A percentile compares a stretch with the other conserved stretches of the same genome.
These are phyloP conservation scores for Reticulitermes lucifugus DNA, from an alignment of 2,888 invertebrate species.

Conservation along the genomic window DNA sequence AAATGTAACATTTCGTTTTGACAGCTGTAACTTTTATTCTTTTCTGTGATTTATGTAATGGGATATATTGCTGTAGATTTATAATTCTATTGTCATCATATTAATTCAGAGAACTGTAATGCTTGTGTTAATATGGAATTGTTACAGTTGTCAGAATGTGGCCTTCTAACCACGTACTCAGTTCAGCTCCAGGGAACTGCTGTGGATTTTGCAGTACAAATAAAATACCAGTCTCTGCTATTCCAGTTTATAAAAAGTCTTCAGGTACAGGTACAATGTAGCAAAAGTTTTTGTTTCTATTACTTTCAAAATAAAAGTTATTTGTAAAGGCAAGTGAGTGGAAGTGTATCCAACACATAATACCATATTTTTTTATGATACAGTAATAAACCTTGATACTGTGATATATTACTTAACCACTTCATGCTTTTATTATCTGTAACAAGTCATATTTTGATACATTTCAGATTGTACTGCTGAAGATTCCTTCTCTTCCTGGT, in stretches of 20 bases:
- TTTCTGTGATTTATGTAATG: background rate
- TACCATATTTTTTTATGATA: too few relatives aligned
- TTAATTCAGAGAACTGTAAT: background rate
- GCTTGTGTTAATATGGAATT: background rate
- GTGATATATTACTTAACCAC: too few relatives aligned
- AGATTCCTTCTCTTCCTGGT: constrained; percentile 38
- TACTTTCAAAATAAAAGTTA: too few relatives aligned
- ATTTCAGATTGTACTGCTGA: constrained; percentile 36
- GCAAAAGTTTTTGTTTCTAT: too few relatives aligned
- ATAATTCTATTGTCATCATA: background rate
- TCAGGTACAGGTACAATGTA: constrained; percentile 35
- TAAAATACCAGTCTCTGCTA: constrained; percentile 49
- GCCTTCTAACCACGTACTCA: constrained; percentile 51
- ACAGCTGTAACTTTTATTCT: background rate
- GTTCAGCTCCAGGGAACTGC: constrained; percentile 52
- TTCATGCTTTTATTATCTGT: too few relatives aligned
- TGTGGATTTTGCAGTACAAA: constrained; percentile 50
- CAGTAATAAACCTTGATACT: too few relatives aligned
- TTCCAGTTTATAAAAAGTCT: constrained; percentile 49
- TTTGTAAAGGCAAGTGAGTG: too few relatives aligned
- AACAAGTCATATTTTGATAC: too few relatives aligned
- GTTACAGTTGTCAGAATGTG: constrained; percentile 53
- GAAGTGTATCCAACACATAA: too few relatives aligned
- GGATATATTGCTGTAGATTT: background rate
- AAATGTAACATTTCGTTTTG: background rate